Conservation (phyloP, 2,797 vertebrate species). For the Muraenolepis orangiensis region DNA sequence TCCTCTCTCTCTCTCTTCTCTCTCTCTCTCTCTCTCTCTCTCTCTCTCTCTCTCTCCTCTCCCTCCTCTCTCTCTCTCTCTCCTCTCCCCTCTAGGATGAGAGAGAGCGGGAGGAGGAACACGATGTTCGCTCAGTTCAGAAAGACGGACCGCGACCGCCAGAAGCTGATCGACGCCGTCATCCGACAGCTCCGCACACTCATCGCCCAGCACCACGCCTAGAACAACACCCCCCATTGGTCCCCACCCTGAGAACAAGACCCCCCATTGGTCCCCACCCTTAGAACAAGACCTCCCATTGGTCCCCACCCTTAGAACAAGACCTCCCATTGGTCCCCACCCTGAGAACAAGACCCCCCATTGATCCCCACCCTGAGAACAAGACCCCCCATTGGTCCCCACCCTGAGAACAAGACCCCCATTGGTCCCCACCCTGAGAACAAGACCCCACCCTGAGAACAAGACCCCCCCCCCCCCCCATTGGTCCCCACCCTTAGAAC, state of each 20-base stretch:
- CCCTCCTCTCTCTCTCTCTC: constrained; percentile 8
- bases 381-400: no score
- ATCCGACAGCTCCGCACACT: constrained; percentile 91
- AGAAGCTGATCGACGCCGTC: constrained; percentile 92
- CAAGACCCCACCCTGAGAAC: constrained; percentile 29
- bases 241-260: background rate
- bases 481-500: background rate
- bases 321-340: constrained; percentile 10
- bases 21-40: background rate
- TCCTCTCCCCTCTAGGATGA: constrained; percentile 78
- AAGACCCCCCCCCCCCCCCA: background rate
- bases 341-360: constrained; percentile 15
- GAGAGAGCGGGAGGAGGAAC: constrained; percentile 91
- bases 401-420: constrained; percentile 42
- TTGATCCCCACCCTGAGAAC: background rate
- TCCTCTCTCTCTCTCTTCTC: no score
- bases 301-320: background rate
- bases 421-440: background rate
- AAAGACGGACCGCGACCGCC: constrained; percentile 91
- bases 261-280: constrained; percentile 15
- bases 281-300: constrained; percentile 15
- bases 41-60: background rate
- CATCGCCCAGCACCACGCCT: constrained; percentile 83
- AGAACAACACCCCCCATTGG: constrained; percentile 6
- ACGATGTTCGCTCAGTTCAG: constrained; percentile 93